These are phyloP conservation scores for Ecdyonurus torrentis DNA, from an alignment of 2,888 invertebrate genomes.

Conservation along the genomic window DNA sequence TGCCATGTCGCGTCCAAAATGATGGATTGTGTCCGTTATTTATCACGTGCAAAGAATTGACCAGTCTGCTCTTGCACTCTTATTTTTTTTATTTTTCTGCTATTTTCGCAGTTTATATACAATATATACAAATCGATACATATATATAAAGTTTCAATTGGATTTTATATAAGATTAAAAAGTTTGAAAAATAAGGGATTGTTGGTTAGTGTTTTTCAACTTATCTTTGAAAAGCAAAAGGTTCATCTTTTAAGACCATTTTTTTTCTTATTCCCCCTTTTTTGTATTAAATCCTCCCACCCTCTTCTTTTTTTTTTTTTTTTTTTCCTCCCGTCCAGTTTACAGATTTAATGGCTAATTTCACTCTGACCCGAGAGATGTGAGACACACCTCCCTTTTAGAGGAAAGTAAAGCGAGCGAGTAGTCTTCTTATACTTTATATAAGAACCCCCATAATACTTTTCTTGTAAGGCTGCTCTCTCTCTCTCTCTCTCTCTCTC, in stretches of 20 bases:
- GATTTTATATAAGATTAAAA: neutral
- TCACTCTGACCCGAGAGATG: neutral
- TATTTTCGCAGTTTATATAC: no score
- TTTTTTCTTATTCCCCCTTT: neutral
- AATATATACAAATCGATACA: no score
- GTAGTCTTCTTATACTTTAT: neutral
- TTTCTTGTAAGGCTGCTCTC: no score
- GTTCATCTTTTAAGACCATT: neutral
- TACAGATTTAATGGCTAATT: neutral
- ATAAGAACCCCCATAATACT: no score
- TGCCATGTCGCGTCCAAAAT: no score
- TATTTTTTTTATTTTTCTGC: no score
- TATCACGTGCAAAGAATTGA: no score
- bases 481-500: neutral
- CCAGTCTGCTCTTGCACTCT: no score
- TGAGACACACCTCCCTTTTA: neutral
- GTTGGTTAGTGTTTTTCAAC: neutral
- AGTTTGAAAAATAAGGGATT: neutral
- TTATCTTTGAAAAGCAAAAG: no score
- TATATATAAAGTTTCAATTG: neutral
- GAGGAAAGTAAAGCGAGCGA: no score
- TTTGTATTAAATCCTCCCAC: neutral
- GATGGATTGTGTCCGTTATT: no score
- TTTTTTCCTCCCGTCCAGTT: neutral
- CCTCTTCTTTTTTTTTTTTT: neutral